Evolutionary conservation across 2,888 invertebrate genomes (phyloP).

Genomic region (Idaea straminata): DNA sequence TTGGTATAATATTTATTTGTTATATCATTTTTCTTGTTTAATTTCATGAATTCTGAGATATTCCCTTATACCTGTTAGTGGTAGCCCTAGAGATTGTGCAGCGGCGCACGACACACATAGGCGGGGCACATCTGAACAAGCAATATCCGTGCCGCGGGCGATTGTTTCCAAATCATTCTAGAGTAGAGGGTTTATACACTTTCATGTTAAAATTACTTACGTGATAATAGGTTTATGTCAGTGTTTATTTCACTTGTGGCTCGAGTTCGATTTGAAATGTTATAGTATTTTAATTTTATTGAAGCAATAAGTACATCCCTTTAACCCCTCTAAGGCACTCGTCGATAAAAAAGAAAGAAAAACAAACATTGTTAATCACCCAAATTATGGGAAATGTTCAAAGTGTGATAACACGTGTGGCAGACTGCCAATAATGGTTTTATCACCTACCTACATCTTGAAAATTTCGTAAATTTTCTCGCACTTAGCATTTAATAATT

Average conservation of each 20-base stretch:
- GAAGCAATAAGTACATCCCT: too few species aligned
- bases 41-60: background rate
- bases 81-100: background rate
- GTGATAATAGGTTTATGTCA: constrained; percentile 13
- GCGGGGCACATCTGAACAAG: constrained; percentile 39
- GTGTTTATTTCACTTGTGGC: background rate
- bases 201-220: background rate
- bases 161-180: constrained; percentile 48
- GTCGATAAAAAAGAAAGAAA: too few species aligned
- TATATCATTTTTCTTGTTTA: background rate
- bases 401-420: too few species aligned
- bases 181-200: constrained; percentile 22
- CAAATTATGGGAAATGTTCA: too few species aligned
- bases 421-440: too few species aligned
- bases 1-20: too few species aligned
- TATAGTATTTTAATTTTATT: background rate
- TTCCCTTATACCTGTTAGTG: background rate
- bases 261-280: constrained; percentile 2
- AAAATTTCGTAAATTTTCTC: too few species aligned
- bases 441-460: too few species aligned
- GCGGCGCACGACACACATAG: background rate
- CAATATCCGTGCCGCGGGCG: constrained; percentile 71
- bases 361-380: too few species aligned
- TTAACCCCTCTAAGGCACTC: too few species aligned
- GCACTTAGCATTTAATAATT: too few species aligned